Percentiles rank a stretch among this genome's conserved stretches.
Conservation (phyloP, 2,888 invertebrate genomes). For the Mystacides longicornis region DNA sequence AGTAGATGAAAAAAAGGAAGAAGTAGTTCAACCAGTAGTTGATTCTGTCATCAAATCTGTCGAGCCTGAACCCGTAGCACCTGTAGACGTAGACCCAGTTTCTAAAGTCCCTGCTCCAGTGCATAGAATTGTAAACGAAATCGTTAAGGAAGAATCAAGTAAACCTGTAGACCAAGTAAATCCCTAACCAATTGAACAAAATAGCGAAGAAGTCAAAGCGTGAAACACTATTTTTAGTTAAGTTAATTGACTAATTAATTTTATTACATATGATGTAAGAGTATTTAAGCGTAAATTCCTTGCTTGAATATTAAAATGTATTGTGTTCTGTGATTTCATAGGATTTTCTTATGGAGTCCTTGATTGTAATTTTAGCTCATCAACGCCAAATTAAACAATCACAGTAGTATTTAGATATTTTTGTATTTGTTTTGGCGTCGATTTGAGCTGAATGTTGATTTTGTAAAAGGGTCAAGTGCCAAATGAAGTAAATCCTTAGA, state of each 20-base stretch:
- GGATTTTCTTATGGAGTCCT: no score
- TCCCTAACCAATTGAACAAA: slow-evolving; percentile 14
- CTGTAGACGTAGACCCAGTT: background rate
- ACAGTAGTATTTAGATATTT: no score
- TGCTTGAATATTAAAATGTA: no score
- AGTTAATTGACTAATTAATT: background rate
- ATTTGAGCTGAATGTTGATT: no score
- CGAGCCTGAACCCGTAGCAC: slow-evolving; percentile 4
- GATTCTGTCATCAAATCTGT: background rate
- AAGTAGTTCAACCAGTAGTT: background rate
- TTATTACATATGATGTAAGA: background rate
- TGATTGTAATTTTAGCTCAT: no score
- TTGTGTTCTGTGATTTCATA: no score
- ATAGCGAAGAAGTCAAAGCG: background rate
- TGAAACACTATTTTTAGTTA: background rate
- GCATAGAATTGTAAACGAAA: slow-evolving; percentile 1
- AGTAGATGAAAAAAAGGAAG: background rate
- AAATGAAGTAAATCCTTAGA: slow-evolving; percentile 7
- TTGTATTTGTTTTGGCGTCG: no score
- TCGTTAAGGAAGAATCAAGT: background rate
- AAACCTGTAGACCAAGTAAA: slow-evolving; percentile 3
- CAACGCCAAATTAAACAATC: no score
- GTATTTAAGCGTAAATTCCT: background rate
- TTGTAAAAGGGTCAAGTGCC: slow-evolving; percentile 16
- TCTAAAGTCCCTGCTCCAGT: slow-evolving; percentile 4